phyloP scores from a whole-genome alignment of 1,140 invertebrate species.

The Druon quercuslanigerum region DNA sequence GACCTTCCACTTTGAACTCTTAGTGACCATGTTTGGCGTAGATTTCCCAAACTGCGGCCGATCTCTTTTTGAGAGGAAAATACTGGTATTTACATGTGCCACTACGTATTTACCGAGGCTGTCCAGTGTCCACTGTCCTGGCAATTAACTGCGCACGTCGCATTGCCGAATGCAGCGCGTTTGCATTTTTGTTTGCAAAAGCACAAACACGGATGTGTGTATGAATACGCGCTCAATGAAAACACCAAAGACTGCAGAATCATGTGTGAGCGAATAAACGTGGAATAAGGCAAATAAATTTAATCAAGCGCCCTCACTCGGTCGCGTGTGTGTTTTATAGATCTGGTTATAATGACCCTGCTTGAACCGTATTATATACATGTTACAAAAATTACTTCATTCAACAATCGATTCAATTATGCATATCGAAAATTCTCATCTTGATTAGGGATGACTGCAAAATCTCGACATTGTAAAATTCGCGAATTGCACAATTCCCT shows the following conservation, averaged over 20 bases:
- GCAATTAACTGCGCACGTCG: slow-evolving; percentile 11
- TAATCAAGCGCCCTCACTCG: too few relatives aligned
- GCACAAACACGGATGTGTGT: neutral
- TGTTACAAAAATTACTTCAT: too few relatives aligned
- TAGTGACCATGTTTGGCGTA: neutral
- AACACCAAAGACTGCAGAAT: neutral
- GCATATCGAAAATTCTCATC: too few relatives aligned
- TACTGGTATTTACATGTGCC: neutral
- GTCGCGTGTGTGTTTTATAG: too few relatives aligned
- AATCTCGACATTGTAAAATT: too few relatives aligned
- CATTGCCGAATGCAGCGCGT: neutral
- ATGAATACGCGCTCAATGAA: neutral
- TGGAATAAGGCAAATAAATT: neutral
- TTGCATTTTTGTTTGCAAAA: slow-evolving; percentile 28
- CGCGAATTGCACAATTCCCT: too few relatives aligned
- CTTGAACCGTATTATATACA: too few relatives aligned
- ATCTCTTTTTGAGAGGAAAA: neutral
- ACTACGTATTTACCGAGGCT: slow-evolving; percentile 7
- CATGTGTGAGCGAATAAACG: slow-evolving; percentile 23
- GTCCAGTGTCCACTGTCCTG: neutral
- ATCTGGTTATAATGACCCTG: too few relatives aligned
- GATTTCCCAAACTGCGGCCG: neutral
- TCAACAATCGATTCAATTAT: too few relatives aligned
- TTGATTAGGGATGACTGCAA: too few relatives aligned
- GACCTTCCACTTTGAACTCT: slow-evolving; percentile 3